These are phyloP conservation scores for Mythimna lalbum DNA, from an alignment of 2,888 invertebrate species.

Conservation along the genomic window DNA sequence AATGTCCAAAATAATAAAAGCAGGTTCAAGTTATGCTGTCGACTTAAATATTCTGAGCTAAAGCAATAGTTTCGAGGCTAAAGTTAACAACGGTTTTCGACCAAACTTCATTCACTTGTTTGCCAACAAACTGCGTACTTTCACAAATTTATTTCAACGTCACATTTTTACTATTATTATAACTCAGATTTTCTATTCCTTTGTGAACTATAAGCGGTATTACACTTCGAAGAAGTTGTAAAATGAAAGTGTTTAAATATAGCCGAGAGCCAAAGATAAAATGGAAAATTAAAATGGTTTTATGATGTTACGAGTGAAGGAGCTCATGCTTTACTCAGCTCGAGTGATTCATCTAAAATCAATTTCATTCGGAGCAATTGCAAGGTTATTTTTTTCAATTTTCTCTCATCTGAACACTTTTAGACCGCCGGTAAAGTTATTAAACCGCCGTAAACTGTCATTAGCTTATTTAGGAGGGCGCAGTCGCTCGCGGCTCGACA, in stretches of 20 bases:
- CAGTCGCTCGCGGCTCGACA: constrained; percentile 29
- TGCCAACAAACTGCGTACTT: constrained; percentile 46
- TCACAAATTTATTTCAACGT: constrained; percentile 47
- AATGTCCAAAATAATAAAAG: constrained; percentile 1
- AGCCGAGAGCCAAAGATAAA: constrained; percentile 29
- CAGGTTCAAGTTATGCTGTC: constrained; percentile 27
- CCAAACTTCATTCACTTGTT: constrained; percentile 49
- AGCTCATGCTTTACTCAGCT: constrained; percentile 22
- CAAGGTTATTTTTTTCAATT: constrained; percentile 39
- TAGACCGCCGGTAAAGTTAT: constrained; percentile 41
- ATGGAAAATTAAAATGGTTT: constrained; percentile 45
- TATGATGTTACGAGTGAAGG: constrained; percentile 31
- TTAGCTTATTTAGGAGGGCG: constrained; percentile 59
- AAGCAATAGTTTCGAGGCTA: constrained; percentile 50
- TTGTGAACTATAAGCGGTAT: constrained; percentile 22
- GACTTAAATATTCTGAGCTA: constrained; percentile 39
- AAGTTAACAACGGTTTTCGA: constrained; percentile 43
- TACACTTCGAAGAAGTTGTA: constrained; percentile 30
- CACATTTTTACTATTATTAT: constrained; percentile 46
- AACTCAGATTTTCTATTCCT: constrained; percentile 34
- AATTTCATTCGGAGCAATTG: constrained; percentile 27
- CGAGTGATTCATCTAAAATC: constrained; percentile 33
- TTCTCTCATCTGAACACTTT: constrained; percentile 15
- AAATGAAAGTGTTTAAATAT: constrained; percentile 35
- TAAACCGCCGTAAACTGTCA: constrained; percentile 49